Evolutionary conservation across 2,888 invertebrate species (phyloP).

Genomic region (Caenorhabditis sp.): DNA sequence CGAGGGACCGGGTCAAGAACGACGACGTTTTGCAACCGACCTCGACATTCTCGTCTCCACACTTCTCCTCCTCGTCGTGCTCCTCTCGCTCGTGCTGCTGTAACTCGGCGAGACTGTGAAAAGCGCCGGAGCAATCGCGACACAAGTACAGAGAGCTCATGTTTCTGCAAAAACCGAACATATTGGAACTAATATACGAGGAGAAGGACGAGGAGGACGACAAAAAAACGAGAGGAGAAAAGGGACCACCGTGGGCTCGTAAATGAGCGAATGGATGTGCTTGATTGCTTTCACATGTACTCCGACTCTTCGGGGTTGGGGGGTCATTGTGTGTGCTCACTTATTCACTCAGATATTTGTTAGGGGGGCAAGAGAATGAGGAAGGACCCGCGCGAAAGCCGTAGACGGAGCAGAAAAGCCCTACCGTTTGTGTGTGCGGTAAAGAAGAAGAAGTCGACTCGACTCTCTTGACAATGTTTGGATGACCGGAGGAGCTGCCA

Average conservation of each 20-base stretch:
- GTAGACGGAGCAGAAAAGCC: too few relatives aligned
- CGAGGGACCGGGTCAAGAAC: background rate
- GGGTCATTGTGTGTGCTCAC: constrained; percentile 50
- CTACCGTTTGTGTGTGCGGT: background rate
- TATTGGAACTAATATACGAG: too few relatives aligned
- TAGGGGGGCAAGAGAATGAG: too few relatives aligned
- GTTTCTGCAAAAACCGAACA: too few relatives aligned
- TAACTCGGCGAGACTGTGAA: constrained; percentile 43
- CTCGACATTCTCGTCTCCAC: constrained; percentile 20
- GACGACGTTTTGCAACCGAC: too few relatives aligned
- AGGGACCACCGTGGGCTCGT: constrained; percentile 43
- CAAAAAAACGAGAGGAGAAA: background rate
- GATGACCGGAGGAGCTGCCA: constrained; percentile 38
- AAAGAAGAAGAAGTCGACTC: constrained; percentile 26
- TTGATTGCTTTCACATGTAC: constrained; percentile 60
- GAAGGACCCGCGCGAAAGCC: constrained; percentile 2
- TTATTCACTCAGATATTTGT: constrained; percentile 53
- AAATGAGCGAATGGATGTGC: constrained; percentile 42
- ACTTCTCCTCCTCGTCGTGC: constrained; percentile 12
- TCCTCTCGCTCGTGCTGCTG: constrained; percentile 43
- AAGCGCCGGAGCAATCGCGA: constrained; percentile 45
- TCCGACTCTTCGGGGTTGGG: background rate
- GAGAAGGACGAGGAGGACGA: background rate
- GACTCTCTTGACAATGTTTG: constrained; percentile 39
- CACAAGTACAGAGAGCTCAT: constrained; percentile 56